These are phyloP conservation scores for Acanthurus tractus DNA, from an alignment of 2,797 vertebrate genomes.

Conservation along the genomic window DNA sequence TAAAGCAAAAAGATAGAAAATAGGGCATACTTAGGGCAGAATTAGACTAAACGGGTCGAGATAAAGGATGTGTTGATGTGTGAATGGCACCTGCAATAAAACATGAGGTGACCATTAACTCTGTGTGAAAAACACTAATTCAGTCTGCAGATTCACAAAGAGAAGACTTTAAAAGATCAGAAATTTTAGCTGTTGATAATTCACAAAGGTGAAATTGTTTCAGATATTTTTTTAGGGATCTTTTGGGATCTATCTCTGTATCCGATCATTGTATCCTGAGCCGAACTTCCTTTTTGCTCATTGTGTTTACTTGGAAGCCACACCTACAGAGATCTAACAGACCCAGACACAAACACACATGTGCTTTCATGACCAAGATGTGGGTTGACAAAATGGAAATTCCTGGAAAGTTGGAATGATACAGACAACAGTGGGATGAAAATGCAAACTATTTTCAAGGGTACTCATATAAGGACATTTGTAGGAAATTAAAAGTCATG, in stretches of 20 bases:
- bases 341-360: conserved; percentile 7
- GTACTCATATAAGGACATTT: no score
- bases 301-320: conserved; percentile 37
- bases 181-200: background rate
- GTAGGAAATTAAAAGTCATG: no score
- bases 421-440: background rate
- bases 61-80: background rate
- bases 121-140: background rate
- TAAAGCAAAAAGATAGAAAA: background rate
- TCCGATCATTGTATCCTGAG: conserved; percentile 43
- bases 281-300: conserved; percentile 30
- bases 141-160: background rate
- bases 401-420: background rate
- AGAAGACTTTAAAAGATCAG: background rate
- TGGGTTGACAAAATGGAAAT: background rate
- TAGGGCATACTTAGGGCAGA: background rate
- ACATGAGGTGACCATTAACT: background rate
- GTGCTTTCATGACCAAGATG: conserved; percentile 1
- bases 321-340: conserved; percentile 21
- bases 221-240: conserved; percentile 30
- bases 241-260: conserved; percentile 32
- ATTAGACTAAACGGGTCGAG: background rate
- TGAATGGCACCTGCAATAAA: background rate
- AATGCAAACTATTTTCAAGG: background rate
- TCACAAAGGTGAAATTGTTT: background rate